Base-by-base conservation (phyloP, 2,888 invertebrate species). In the Nymphalis c-album region DNA sequence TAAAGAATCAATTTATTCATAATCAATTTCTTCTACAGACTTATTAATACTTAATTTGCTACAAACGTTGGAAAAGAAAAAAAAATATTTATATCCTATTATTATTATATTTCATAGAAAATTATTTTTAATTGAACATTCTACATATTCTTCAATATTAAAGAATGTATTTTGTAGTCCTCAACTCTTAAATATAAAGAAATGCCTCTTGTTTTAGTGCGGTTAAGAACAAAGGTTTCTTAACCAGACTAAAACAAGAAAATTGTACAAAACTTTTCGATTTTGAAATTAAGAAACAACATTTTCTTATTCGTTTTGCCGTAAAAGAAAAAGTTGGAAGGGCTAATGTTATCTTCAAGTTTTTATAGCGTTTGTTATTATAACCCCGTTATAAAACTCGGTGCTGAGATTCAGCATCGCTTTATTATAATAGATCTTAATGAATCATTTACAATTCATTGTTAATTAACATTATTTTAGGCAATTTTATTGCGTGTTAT, bases 311-410 rank as follows among this genome's bases (percentile, higher is more conserved):
- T 48, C 64, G 7, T 48, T 57, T 59, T 59, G 55, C 22, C 53
- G 51, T 66, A 60, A 66, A 67, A 63, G 46, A 61, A 60, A 66
- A 69, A 66, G 66, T 63, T 63, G 47, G 46, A 18, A 60, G 46
- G 63, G 64, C 60, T 71, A 66, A 63, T 60, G 64, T 71, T 71
- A 61, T 68, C 60, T 68, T 71, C 63, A 53, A 71, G 61, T 71
- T 68, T 71, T 68, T 18, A 68, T 68, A 63, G 57, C 66, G 58
- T 61, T 63, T 71, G 71, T 67, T 69, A 64, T 69, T 71, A 48
- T 60, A 68, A 64, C 64, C 64, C 46, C 40, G 64, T 60, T 50
- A 53, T 16, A 31, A 51, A 53, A 53, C 31, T 60, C 53, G n/a
- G 50, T 46, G n/a, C 22, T 6, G 50, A 64, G 51, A 45, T 64